Evolutionary conservation across 2,797 vertebrate species (phyloP), one percentile per base, ranked within the genome.

Genomic region (Parauchenoglanis ngamensis): DNA sequence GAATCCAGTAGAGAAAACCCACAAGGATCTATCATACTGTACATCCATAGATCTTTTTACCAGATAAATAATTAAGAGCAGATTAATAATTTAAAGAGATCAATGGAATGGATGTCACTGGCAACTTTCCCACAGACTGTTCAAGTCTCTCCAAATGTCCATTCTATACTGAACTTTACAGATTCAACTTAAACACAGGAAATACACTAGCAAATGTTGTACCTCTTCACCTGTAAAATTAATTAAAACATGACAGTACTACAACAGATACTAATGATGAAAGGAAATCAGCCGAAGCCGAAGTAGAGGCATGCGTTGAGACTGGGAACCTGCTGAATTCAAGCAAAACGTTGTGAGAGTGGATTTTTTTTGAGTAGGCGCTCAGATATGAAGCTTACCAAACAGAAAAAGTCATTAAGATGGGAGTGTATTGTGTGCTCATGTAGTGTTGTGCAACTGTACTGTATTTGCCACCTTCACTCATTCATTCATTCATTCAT

Each of bases 31-130:
- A 21, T 52, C 81, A 72, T 31, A 31, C 31, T 31, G 31, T 88
- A 92, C 89, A 94, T 94, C 92, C 94, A 94, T 93, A 94, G 93
- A 94, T 95, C 95, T 94, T 91, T 95, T 94, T 94, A 95, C 90
- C 88, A 92, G 92, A 94, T 94, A 72, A 94, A 91, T 93, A 92
- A 93, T 96, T 92, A 91, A 96, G 88, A 90, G 80, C 70, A 92
- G 92, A 92, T 95, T 72, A 94, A 95, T 94, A 94, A 94, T 92
- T 95, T 56, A 94, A 91, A 86, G 79, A 10, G 94, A 92, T 89
- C 89, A 91, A 94, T 91, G 93, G 84, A 93, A 94, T 90, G 88
- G 86, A 90, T 89, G 87, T 85, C 86, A 85, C 44, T 91, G 90
- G 88, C 87, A 89, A 85, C 88, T 90, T 90, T 88, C 88, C 87